Evolutionary conservation across 2,888 invertebrate genomes (phyloP).

Genomic region (Cancer borealis): DNA sequence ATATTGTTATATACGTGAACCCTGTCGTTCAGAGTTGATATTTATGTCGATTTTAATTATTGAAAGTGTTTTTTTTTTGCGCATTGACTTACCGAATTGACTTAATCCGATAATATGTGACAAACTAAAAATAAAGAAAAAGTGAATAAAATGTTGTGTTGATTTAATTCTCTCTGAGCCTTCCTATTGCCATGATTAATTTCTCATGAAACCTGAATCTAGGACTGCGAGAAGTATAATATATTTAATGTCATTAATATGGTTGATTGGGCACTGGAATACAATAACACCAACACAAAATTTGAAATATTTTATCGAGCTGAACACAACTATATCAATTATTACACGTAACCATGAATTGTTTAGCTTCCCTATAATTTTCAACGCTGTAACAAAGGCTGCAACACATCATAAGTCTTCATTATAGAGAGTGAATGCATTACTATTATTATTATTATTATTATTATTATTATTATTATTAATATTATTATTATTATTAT

Average conservation of each 20-base stretch:
- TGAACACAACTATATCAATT: neutral
- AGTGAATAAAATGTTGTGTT: neutral
- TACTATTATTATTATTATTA: neutral
- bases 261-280: neutral
- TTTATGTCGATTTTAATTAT: neutral
- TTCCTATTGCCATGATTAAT: neutral
- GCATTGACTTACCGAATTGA: neutral
- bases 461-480: neutral
- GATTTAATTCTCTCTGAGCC: neutral
- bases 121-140: neutral
- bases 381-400: neutral
- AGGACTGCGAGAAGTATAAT: neutral
- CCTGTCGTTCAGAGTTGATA: neutral
- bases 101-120: neutral
- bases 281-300: neutral
- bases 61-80: neutral
- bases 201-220: neutral
- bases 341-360: neutral
- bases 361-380: neutral
- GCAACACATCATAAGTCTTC: neutral
- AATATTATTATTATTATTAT: neutral
- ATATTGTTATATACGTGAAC: neutral
- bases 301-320: neutral
- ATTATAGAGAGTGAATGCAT: neutral
- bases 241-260: conserved; percentile 18